Evolutionary conservation across 2,113 vertebrate species (phyloP).

Genomic region (Salvelinus fontinalis): DNA sequence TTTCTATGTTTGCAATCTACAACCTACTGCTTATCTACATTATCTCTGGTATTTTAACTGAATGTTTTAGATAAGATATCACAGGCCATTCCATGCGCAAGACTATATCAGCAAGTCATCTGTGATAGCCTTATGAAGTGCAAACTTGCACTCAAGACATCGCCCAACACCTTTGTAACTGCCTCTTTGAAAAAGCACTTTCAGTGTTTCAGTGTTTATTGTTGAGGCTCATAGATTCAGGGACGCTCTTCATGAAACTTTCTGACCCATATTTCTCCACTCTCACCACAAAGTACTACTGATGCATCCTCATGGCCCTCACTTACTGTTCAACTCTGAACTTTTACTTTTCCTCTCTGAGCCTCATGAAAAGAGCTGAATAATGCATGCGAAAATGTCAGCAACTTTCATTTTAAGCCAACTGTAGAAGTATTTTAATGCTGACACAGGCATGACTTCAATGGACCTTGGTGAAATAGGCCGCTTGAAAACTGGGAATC

Average conservation of each 20-base stretch:
- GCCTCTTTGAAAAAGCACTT: background rate
- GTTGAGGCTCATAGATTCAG: background rate
- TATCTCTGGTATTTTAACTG: too few species aligned
- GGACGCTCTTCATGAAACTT: background rate
- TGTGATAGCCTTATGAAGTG: too few species aligned
- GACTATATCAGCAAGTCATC: too few species aligned
- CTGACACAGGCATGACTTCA: background rate
- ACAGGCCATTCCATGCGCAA: background rate
- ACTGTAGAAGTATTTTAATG: background rate
- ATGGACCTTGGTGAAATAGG: background rate
- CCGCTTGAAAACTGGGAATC: too few species aligned
- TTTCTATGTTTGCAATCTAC: too few species aligned
- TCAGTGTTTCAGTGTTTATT: too few species aligned
- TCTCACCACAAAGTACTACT: background rate
- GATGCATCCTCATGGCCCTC: constrained; percentile 34
- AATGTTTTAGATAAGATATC: too few species aligned
- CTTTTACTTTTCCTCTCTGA: constrained; percentile 18
- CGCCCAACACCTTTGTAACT: too few species aligned
- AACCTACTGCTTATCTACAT: too few species aligned
- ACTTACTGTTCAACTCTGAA: constrained; percentile 46
- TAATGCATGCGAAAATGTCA: constrained; percentile 45
- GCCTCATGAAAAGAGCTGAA: constrained; percentile 41
- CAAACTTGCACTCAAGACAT: too few species aligned
- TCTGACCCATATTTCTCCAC: background rate
- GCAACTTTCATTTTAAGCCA: constrained; percentile 32